Evolutionary conservation across 2,797 vertebrate species (phyloP), one percentile per base, ranked within the genome.

Genomic region (Bovichtus diacanthus): DNA sequence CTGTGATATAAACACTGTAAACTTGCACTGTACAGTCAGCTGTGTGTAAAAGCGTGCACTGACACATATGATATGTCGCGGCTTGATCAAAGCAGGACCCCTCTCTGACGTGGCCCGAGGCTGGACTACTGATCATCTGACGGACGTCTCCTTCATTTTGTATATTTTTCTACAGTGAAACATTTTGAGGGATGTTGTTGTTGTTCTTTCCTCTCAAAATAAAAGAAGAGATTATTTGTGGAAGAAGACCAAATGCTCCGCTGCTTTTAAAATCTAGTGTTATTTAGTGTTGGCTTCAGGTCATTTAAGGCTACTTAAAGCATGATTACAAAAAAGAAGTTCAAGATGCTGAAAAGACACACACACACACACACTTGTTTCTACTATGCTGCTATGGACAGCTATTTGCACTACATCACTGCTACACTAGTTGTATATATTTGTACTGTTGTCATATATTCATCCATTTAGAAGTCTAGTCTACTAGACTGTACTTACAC

Each of bases 181-280:
- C 43, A 51, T 69, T 41, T 15, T 44, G 49, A 76, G 3, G 9
- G 54, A 60, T 15, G 15, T 58, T 56, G 11, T 51, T 3, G 9
- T 50, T 70, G 18, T 23, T 70, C 13, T 4, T 66, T 67, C 34
- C 13, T 74, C 16, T 74, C 19, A 63, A 55, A 75, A 71, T 81
- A 64, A 65, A 82, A 56, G 7, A 38, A 38, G 19, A 56, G n/a
- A 43, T 38, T 29, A 31, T 54, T 47, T 41, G 27, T 47, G n/a
- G 18, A 21, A 9, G 44, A 47, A 18, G 12, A 19, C 15, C n/a
- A n/a, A n/a, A n/a, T n/a, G n/a, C n/a, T n/a, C n/a, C n/a, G n/a
- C n/a, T n/a, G n/a, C n/a, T n/a, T n/a, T n/a, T n/a, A n/a, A n/a
- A n/a, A n/a, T n/a, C n/a, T 53, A 29, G 50, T 53, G 15, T 16